Percentiles rank a stretch among this genome's conserved stretches.
Conservation (phyloP, 2,888 invertebrate species). For the Steinernema carpocapsae region DNA sequence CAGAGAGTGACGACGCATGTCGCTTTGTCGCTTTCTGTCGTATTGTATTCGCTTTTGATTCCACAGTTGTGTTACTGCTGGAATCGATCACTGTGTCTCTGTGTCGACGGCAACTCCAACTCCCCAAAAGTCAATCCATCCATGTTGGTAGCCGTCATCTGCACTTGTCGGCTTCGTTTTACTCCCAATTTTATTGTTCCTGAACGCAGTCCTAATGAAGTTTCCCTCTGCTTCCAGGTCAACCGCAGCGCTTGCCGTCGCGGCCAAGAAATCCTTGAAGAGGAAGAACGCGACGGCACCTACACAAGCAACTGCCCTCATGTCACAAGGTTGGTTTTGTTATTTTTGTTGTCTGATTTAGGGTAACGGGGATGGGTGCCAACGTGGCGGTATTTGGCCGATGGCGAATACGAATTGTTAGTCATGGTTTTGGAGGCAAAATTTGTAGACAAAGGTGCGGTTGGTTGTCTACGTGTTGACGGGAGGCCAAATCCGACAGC, state of each 20-base stretch:
- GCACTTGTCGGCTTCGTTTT: background rate
- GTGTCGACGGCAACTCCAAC: background rate
- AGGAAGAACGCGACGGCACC: slow-evolving; percentile 30
- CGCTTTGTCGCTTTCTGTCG: slow-evolving; percentile 25
- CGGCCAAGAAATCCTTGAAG: slow-evolving; percentile 18
- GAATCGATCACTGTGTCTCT: background rate
- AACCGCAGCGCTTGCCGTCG: slow-evolving; percentile 14
- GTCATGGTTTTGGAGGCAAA: too few relatives aligned
- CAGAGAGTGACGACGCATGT: slow-evolving; percentile 34
- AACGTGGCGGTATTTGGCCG: too few relatives aligned
- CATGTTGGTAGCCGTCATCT: too few relatives aligned
- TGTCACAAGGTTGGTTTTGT: slow-evolving; percentile 13
- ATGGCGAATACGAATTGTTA: too few relatives aligned
- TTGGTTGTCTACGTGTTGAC: too few relatives aligned
- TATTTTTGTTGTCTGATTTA: background rate
- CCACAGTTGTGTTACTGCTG: background rate
- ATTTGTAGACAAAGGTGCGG: too few relatives aligned
- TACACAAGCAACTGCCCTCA: background rate
- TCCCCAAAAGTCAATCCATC: background rate
- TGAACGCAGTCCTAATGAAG: slow-evolving; percentile 2
- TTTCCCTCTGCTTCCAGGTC: slow-evolving; percentile 32
- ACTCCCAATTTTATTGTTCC: background rate
- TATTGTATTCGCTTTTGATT: slow-evolving; percentile 25
- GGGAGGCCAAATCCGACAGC: too few relatives aligned
- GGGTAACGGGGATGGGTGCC: too few relatives aligned